phyloP scores from a whole-genome alignment of 2,113 vertebrate species.

The Varanus komodoensis region DNA sequence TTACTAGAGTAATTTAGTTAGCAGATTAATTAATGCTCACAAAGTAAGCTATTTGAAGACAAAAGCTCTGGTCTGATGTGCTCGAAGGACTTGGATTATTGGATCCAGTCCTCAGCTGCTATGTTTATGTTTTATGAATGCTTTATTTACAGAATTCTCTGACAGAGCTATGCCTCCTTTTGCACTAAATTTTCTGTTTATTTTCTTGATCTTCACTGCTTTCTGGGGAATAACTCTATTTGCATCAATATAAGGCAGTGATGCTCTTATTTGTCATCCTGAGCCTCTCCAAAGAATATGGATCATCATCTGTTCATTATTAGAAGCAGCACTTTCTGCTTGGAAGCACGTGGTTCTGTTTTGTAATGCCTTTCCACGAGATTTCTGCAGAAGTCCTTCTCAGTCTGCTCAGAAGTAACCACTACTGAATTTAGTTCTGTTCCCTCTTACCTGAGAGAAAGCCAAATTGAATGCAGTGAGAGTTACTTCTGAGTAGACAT shows the following conservation, averaged over 20 bases:
- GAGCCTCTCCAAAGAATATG: not conserved
- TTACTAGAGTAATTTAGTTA: constrained; percentile 74
- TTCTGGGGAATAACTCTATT: not conserved
- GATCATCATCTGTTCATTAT: not conserved
- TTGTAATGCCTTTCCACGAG: not conserved
- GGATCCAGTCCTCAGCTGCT: not conserved
- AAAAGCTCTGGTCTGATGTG: constrained; percentile 34
- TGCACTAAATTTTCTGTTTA: not conserved
- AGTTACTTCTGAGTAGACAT: too few species aligned
- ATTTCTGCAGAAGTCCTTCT: not conserved
- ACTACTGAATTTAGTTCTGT: too few species aligned
- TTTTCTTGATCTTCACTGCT: not conserved
- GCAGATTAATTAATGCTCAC: constrained; percentile 76
- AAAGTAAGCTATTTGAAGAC: constrained; percentile 58
- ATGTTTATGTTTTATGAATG: not conserved
- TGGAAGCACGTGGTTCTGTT: not conserved
- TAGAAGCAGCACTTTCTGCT: not conserved
- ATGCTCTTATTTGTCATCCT: not conserved
- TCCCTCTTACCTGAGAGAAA: too few species aligned
- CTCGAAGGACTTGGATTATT: constrained; percentile 26
- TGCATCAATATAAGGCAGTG: not conserved
- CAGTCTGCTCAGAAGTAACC: too few species aligned
- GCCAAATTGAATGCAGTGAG: too few species aligned
- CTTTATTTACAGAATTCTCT: not conserved
- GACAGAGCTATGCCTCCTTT: not conserved